Conservation (phyloP, 2,113 vertebrate species). For the Neogale vison region DNA sequence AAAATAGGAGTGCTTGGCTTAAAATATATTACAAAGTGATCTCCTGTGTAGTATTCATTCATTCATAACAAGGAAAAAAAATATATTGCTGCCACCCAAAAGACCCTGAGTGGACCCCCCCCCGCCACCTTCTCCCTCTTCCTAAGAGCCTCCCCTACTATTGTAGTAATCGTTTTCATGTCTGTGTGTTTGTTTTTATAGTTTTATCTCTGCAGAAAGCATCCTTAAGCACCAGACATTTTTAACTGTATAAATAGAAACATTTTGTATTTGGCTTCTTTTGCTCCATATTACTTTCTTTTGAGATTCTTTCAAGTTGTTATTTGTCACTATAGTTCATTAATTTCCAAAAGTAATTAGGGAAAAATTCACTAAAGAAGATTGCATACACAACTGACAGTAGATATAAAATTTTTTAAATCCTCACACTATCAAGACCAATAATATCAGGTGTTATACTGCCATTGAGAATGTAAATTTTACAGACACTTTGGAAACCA, state of each 20-base stretch:
- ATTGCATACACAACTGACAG: neutral
- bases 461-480: neutral
- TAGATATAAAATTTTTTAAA: neutral
- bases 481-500: neutral
- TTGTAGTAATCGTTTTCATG: neutral
- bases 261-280: neutral
- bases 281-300: neutral
- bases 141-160: rapidly evolving
- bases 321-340: neutral
- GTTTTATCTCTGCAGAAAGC: neutral
- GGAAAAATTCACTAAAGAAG: neutral
- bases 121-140: neutral
- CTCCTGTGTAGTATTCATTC: too few species aligned
- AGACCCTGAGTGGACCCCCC: rapidly evolving
- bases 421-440: neutral
- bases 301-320: neutral
- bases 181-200: neutral
- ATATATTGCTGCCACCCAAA: neutral
- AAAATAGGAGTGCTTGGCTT: neutral
- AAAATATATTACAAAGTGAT: neutral
- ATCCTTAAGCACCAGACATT: neutral
- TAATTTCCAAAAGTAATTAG: neutral
- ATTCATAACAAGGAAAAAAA: neutral
- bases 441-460: neutral
- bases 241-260: neutral